Evolutionary conservation across 2,113 vertebrate genomes (phyloP).

Genomic region (Psilopogon haemacephalus): DNA sequence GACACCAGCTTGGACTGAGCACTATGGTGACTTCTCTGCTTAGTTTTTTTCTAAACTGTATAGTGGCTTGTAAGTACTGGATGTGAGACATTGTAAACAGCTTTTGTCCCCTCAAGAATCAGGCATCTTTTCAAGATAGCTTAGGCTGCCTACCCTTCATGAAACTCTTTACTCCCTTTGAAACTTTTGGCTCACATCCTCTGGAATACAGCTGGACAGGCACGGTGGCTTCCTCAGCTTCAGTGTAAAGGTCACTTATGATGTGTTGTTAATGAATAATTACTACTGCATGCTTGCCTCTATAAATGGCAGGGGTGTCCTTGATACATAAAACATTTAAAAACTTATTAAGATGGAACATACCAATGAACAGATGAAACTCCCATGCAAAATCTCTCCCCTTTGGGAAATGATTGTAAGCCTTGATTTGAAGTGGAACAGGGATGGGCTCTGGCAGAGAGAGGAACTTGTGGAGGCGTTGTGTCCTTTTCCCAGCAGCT

Average conservation of each 20-base stretch:
- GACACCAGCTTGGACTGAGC: neutral
- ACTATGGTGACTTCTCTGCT: neutral
- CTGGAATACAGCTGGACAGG: neutral
- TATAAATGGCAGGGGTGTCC: conserved; percentile 14
- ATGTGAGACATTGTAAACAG: neutral
- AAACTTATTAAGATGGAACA: conserved; percentile 18
- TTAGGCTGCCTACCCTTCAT: neutral
- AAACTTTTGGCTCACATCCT: neutral
- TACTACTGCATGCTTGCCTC: neutral
- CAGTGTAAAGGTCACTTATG: conserved; percentile 25
- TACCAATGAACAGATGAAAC: neutral
- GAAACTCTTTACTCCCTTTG: neutral
- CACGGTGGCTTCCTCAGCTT: neutral
- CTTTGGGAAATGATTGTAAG: neutral
- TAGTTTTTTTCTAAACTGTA: neutral
- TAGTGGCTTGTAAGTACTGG: neutral
- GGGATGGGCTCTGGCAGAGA: neutral
- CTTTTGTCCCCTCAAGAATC: neutral
- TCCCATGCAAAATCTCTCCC: neutral
- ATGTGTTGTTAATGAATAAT: conserved; percentile 56
- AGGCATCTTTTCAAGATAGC: neutral
- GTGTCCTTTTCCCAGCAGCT: conserved; percentile 2
- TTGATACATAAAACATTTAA: conserved; percentile 9
- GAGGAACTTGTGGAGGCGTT: neutral
- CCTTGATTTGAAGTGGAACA: neutral